A percentile compares a stretch with the other conserved stretches of the same genome.
Conservation (phyloP, 2,113 vertebrate species). For the Myotis davidii region DNA sequence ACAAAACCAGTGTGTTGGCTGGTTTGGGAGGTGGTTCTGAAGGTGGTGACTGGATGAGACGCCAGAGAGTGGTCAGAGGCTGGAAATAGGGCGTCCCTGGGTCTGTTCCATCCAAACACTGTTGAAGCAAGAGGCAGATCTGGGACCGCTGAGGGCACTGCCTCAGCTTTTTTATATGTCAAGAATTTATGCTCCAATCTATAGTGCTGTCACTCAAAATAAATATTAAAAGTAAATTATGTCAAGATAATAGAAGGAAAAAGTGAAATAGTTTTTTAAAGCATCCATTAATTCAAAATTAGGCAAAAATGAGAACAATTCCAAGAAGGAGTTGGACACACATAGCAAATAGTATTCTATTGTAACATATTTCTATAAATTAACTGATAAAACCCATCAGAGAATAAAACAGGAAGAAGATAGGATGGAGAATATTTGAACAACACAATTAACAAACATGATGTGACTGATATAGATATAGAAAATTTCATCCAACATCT, state of each 20-base stretch:
- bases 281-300: not conserved
- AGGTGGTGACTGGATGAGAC: no score
- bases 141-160: no score
- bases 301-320: not conserved
- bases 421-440: conserved; percentile 20
- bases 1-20: no score
- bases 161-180: not conserved
- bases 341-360: not conserved
- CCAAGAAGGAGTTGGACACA: not conserved
- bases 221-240: not conserved
- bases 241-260: not conserved
- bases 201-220: not conserved
- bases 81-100: no score
- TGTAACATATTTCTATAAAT: not conserved
- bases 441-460: conserved; percentile 42
- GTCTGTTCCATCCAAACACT: no score
- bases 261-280: not conserved
- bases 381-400: conserved; percentile 25
- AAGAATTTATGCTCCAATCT: not conserved
- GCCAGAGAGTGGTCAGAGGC: no score
- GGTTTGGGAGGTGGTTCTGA: no score
- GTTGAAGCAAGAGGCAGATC: no score
- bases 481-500: conserved; percentile 45
- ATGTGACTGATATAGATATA: conserved; percentile 36
- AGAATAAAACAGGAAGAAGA: conserved; percentile 27